These are phyloP conservation scores for Drosophila prosaltans DNA, from an alignment of 1,140 invertebrate species.

Conservation along the genomic window DNA sequence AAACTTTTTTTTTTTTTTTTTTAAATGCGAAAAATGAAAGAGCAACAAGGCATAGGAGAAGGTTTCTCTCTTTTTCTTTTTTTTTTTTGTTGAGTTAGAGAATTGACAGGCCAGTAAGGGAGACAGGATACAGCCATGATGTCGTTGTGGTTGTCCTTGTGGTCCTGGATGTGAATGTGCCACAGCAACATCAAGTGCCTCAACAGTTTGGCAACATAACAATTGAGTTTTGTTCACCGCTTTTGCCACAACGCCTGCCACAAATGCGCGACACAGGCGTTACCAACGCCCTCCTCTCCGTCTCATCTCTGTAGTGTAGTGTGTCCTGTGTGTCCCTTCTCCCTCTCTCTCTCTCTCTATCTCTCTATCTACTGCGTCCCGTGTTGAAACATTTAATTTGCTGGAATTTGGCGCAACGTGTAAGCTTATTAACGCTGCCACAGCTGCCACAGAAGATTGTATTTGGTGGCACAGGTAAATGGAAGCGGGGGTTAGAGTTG, in stretches of 20 bases:
- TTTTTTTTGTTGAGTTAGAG: constrained; percentile 34
- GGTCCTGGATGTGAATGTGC: constrained; percentile 11
- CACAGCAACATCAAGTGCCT: constrained; percentile 64
- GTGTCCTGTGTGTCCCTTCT: not conserved
- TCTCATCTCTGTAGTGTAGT: too few relatives aligned
- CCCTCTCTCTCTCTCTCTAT: not conserved
- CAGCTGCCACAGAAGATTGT: constrained; percentile 38
- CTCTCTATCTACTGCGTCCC: not conserved
- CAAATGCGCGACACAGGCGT: not conserved
- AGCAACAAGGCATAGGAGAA: constrained; percentile 61
- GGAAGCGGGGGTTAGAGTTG: too few relatives aligned
- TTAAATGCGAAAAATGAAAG: constrained; percentile 81
- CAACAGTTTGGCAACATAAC: constrained; percentile 72
- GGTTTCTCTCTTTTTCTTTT: not conserved
- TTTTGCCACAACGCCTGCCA: constrained; percentile 1
- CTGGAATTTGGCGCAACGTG: constrained; percentile 70
- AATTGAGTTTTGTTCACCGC: constrained; percentile 60
- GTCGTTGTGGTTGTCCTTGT: too few relatives aligned
- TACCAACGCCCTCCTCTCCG: not conserved
- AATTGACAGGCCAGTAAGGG: constrained; percentile 54
- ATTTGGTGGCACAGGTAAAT: not conserved
- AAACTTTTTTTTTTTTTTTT: constrained; percentile 30
- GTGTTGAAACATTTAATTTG: constrained; percentile 75
- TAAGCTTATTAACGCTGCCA: constrained; percentile 67
- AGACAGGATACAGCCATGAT: constrained; percentile 63